phyloP scores from a whole-genome alignment of 1,140 invertebrate species.

The Sarcophaga peregrina region DNA sequence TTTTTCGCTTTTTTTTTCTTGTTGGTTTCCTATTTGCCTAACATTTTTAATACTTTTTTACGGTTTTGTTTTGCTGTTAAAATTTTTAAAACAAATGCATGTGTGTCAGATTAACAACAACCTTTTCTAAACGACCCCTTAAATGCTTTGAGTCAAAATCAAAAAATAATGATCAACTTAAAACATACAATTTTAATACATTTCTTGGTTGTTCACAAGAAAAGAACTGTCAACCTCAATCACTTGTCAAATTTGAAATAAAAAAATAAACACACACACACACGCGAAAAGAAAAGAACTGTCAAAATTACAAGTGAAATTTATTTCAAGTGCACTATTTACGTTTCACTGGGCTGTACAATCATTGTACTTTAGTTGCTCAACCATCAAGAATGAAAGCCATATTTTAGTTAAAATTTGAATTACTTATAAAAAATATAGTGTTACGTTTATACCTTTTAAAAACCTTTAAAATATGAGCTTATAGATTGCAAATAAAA shows the following conservation, averaged over 20 bases:
- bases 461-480: too few relatives aligned
- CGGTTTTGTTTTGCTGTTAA: background rate
- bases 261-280: too few relatives aligned
- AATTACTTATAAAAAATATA: too few relatives aligned
- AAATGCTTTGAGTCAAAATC: background rate
- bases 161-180: constrained; percentile 18
- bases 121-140: constrained; percentile 24
- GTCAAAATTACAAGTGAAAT: constrained; percentile 36
- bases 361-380: background rate
- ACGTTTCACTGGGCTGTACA: background rate
- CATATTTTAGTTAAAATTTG: too few relatives aligned
- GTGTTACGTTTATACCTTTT: too few relatives aligned
- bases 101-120: constrained; percentile 4
- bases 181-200: background rate
- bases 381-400: too few relatives aligned
- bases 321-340: constrained; percentile 6
- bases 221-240: constrained; percentile 30
- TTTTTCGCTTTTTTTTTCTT: background rate
- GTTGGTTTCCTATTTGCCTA: too few relatives aligned
- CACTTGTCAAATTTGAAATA: constrained; percentile 1
- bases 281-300: background rate
- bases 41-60: background rate
- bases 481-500: too few relatives aligned
- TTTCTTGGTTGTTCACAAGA: background rate
- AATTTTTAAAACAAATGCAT: background rate